Percentiles rank a stretch among this genome's conserved stretches.
Evolutionary conservation across 92 coral and sea anemone genomes (phyloP).

Genomic region (Epizoanthus scotinus): DNA sequence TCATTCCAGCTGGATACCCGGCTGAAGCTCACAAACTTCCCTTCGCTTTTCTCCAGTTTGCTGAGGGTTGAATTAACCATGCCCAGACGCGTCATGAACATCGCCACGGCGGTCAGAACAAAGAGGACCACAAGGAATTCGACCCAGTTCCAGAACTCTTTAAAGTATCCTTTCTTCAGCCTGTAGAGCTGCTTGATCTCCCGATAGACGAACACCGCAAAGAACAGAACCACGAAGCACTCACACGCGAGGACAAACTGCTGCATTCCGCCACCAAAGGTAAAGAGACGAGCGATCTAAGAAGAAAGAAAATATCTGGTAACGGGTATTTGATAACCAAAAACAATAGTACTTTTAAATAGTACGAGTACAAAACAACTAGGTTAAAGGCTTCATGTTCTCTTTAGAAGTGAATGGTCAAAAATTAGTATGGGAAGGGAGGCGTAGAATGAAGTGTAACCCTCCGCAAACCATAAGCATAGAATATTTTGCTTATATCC

Average conservation of each 20-base stretch:
- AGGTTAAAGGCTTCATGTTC: too few species aligned
- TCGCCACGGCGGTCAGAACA: constrained; percentile 71
- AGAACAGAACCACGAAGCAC: constrained; percentile 77
- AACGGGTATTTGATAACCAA: too few species aligned
- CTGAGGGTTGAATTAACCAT: constrained; percentile 68
- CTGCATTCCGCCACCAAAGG: constrained; percentile 88
- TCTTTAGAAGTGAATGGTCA: too few species aligned
- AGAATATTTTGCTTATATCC: too few species aligned
- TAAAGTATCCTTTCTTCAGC: constrained; percentile 71
- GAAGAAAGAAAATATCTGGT: not conserved
- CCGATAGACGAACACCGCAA: constrained; percentile 82
- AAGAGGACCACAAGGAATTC: constrained; percentile 72
- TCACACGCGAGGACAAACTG: constrained; percentile 75
- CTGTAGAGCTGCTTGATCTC: constrained; percentile 84
- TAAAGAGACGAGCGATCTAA: constrained; percentile 83
- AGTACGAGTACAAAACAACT: too few species aligned
- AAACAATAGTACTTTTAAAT: not conserved
- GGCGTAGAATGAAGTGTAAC: too few species aligned
- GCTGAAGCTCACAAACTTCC: constrained; percentile 75
- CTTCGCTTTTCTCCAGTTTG: constrained; percentile 57
- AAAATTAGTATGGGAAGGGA: too few species aligned
- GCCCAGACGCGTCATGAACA: constrained; percentile 79
- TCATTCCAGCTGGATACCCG: constrained; percentile 90
- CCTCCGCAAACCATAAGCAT: too few species aligned
- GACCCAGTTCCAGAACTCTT: constrained; percentile 85